Evolutionary conservation across 2,113 vertebrate genomes (phyloP).

Genomic region (Phylloscopus whistleri): DNA sequence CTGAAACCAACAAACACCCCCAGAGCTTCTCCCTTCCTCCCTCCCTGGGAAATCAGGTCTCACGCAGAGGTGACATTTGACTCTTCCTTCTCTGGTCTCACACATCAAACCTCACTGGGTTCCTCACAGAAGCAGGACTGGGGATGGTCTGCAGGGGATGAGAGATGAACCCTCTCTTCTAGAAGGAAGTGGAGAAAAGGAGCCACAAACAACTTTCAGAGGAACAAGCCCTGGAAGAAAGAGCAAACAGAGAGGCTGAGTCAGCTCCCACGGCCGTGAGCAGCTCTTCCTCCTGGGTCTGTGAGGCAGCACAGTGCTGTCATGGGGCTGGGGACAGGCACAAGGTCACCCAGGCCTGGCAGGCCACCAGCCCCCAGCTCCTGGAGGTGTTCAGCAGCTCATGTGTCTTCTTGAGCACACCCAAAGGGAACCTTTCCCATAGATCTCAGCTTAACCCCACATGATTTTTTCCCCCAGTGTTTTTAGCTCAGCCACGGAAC

Average conservation of each 20-base stretch:
- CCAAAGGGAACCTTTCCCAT: not conserved
- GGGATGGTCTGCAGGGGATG: not conserved
- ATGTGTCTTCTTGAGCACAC: not conserved
- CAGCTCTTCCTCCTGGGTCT: not conserved
- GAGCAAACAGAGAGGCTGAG: not conserved
- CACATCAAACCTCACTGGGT: not conserved
- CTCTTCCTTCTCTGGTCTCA: not conserved
- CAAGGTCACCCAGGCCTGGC: not conserved
- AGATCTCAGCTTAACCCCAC: not conserved
- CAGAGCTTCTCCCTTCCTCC: not conserved
- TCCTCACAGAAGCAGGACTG: not conserved
- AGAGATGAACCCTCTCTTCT: not conserved
- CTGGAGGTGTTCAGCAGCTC: not conserved
- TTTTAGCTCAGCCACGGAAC: not conserved
- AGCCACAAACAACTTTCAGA: not conserved
- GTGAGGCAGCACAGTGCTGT: not conserved
- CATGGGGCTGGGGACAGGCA: not conserved
- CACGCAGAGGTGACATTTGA: fast-evolving
- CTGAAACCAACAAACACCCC: not conserved
- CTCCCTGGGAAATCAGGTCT: not conserved
- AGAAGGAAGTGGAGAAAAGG: not conserved
- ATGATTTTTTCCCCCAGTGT: not conserved
- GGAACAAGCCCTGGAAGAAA: not conserved
- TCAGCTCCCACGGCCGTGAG: not conserved
- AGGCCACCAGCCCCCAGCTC: not conserved